Percentiles rank a stretch among this genome's conserved stretches.
These are phyloP conservation scores for Phoenicopterus ruber DNA, from an alignment of 2,113 vertebrate genomes.

Conservation along the genomic window DNA sequence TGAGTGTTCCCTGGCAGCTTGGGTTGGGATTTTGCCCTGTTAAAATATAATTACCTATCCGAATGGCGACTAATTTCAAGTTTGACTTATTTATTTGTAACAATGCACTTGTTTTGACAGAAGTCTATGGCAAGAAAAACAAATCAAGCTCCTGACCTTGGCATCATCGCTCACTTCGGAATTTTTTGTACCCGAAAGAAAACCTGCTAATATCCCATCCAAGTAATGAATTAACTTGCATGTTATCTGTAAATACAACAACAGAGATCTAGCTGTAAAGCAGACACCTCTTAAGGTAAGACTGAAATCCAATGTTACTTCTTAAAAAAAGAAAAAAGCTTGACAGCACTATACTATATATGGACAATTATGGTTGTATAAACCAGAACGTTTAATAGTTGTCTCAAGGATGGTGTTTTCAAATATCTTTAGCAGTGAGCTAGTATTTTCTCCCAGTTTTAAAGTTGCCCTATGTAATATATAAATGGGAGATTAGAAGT, in stretches of 20 bases:
- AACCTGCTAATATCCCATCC: neutral
- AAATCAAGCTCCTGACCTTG: neutral
- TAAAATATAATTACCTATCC: slow-evolving; percentile 41
- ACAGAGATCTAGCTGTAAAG: neutral
- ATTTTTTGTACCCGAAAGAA: neutral
- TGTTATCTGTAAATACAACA: neutral
- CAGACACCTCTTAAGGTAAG: neutral
- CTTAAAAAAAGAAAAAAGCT: neutral
- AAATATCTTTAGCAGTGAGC: neutral
- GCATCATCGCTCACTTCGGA: neutral
- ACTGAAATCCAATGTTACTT: neutral
- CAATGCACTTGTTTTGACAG: neutral
- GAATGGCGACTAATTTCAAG: neutral
- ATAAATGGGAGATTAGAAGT: neutral
- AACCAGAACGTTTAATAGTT: neutral
- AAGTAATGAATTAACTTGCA: neutral
- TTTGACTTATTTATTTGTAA: slow-evolving; percentile 9
- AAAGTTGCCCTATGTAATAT: neutral
- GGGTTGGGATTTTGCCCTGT: slow-evolving; percentile 33
- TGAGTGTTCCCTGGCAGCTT: slow-evolving; percentile 8
- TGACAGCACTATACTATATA: neutral
- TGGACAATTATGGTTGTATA: neutral
- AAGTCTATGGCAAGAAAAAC: neutral
- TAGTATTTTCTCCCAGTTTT: neutral
- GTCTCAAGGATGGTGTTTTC: neutral